phyloP scores from a whole-genome alignment of 2,888 invertebrate genomes.

The Timandra comae region DNA sequence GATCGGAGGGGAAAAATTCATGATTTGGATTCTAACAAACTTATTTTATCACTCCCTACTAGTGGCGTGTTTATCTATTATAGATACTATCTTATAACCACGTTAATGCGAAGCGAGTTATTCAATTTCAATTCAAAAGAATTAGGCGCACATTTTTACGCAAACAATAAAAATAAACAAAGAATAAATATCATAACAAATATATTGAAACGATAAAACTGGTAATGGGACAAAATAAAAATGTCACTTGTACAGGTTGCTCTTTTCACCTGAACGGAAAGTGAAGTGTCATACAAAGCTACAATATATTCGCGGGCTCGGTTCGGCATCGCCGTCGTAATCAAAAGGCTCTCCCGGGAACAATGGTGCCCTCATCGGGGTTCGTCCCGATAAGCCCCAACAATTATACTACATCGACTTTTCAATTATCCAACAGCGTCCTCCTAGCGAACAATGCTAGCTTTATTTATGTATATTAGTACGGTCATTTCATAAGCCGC shows the following conservation, averaged over 20 bases:
- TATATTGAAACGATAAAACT: no score
- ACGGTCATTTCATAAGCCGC: constrained; percentile 64
- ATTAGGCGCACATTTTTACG: no score
- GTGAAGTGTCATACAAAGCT: constrained; percentile 71
- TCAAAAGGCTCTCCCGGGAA: constrained; percentile 74
- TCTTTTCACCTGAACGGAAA: constrained; percentile 63
- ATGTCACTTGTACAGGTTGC: constrained; percentile 35
- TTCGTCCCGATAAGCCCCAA: constrained; percentile 71
- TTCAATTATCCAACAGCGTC: constrained; percentile 73
- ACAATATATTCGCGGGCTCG: constrained; percentile 65
- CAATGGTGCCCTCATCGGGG: constrained; percentile 74
- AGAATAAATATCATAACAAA: no score
- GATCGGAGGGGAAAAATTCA: constrained; percentile 23
- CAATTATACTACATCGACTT: constrained; percentile 77
- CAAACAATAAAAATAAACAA: no score
- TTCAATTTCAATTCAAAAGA: no score
- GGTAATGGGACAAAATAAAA: constrained; percentile 24
- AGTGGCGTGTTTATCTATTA: no score
- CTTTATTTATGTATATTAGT: constrained; percentile 74
- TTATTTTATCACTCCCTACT: no score
- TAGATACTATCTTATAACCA: no score
- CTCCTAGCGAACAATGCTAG: constrained; percentile 67
- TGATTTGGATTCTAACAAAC: no score
- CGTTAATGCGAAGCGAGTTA: no score
- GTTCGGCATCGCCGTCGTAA: constrained; percentile 60